Evolutionary conservation across 2,888 invertebrate species (phyloP).

Genomic region (Apodemia hepburni): DNA sequence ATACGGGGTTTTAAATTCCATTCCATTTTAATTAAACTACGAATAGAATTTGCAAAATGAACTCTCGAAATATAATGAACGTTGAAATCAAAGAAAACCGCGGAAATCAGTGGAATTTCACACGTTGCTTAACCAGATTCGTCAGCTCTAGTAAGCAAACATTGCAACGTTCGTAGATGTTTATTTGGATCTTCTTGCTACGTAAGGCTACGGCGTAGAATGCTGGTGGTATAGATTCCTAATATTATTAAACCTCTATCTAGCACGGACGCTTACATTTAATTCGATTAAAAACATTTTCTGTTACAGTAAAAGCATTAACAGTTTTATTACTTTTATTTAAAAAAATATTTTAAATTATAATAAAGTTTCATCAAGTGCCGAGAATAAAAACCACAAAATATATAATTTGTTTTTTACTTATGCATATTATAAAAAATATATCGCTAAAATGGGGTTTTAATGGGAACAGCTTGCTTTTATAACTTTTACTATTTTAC

Average conservation of each 20-base stretch:
- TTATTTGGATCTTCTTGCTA: background rate
- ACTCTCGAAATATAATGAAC: background rate
- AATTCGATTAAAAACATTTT: no score
- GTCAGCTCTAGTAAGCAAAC: constrained; percentile 2
- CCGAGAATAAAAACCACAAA: background rate
- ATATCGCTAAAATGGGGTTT: no score
- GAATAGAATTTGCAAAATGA: background rate
- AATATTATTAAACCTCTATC: no score
- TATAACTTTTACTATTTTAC: no score
- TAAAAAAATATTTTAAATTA: no score
- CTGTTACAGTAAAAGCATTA: no score
- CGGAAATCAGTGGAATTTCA: background rate
- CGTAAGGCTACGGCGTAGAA: constrained; percentile 4
- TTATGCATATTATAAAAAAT: no score
- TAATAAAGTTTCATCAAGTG: background rate
- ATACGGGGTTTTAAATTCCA: background rate
- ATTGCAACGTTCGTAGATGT: background rate
- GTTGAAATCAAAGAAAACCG: background rate
- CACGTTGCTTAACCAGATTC: background rate
- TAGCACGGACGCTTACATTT: background rate
- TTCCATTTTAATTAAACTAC: background rate
- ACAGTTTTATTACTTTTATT: no score
- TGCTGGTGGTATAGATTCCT: background rate
- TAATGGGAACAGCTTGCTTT: no score
- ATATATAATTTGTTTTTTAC: no score